Evolutionary conservation across 2,113 vertebrate genomes (phyloP).

Genomic region (Recurvirostra avosetta): DNA sequence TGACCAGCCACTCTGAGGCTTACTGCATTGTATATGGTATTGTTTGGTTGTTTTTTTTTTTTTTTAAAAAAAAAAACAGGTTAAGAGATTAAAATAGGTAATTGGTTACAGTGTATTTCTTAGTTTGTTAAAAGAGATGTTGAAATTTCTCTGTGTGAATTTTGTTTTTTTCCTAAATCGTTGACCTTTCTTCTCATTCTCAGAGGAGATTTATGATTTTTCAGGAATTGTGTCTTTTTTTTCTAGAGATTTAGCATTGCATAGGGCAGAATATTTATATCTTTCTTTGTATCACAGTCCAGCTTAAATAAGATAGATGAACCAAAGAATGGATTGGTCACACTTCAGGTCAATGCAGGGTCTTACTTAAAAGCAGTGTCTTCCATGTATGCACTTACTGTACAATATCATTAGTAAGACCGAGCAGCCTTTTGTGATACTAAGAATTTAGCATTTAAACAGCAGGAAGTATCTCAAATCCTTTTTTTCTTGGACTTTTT

Average conservation of each 20-base stretch:
- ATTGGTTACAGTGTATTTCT: not conserved
- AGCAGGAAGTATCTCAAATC: not conserved
- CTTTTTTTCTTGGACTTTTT: not conserved
- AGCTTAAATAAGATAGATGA: not conserved
- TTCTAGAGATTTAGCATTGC: not conserved
- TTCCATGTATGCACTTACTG: not conserved
- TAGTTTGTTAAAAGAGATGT: not conserved
- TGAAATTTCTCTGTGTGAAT: not conserved
- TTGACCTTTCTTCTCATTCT: not conserved
- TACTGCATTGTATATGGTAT: fast-evolving
- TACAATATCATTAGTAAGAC: not conserved
- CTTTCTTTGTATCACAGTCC: not conserved
- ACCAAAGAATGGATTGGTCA: not conserved
- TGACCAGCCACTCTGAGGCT: not conserved
- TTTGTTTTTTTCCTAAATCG: not conserved
- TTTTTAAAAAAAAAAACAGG: not conserved
- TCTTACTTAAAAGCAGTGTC: not conserved
- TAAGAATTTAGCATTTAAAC: not conserved
- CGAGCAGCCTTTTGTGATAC: not conserved
- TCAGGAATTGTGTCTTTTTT: not conserved
- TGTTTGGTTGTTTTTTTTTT: not conserved
- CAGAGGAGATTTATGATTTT: not conserved
- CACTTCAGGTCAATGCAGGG: not conserved
- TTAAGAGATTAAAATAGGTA: not conserved
- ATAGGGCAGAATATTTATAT: not conserved